These are phyloP conservation scores for Epiblema foenella DNA, from an alignment of 2,888 invertebrate species.

Conservation along the genomic window DNA sequence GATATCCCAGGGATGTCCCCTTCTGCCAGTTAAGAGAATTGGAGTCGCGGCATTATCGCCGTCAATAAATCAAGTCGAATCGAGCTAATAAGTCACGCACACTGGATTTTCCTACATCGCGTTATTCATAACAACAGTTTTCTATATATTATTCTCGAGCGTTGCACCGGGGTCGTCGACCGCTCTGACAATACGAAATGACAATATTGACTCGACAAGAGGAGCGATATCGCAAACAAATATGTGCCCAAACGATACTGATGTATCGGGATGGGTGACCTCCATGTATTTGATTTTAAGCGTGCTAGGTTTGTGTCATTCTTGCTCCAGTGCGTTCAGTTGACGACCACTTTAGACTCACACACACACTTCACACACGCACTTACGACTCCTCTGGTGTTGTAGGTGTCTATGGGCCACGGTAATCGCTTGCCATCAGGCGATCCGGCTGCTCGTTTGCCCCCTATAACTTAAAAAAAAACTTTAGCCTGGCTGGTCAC, in stretches of 20 bases:
- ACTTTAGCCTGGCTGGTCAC: too few species aligned
- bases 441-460: too few species aligned
- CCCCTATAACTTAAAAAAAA: too few species aligned
- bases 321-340: too few species aligned
- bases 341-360: too few species aligned
- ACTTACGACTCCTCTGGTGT: too few species aligned
- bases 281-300: slow-evolving; percentile 24
- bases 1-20: not conserved
- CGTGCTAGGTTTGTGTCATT: slow-evolving; percentile 8
- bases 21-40: not conserved
- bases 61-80: not conserved
- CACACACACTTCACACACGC: too few species aligned
- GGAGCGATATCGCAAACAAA: slow-evolving; percentile 77
- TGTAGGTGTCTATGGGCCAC: too few species aligned
- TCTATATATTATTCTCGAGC: slow-evolving; percentile 55
- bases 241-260: slow-evolving; percentile 71
- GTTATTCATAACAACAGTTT: slow-evolving; percentile 41
- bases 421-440: too few species aligned
- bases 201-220: slow-evolving; percentile 59
- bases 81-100: not conserved
- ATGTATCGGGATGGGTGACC: slow-evolving; percentile 49
- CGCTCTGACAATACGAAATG: slow-evolving; percentile 72
- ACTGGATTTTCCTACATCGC: not conserved
- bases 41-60: not conserved
- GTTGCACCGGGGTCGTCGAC: slow-evolving; percentile 69